Conservation (phyloP, 1,140 invertebrate species). For the Drosophila repletoides region DNA sequence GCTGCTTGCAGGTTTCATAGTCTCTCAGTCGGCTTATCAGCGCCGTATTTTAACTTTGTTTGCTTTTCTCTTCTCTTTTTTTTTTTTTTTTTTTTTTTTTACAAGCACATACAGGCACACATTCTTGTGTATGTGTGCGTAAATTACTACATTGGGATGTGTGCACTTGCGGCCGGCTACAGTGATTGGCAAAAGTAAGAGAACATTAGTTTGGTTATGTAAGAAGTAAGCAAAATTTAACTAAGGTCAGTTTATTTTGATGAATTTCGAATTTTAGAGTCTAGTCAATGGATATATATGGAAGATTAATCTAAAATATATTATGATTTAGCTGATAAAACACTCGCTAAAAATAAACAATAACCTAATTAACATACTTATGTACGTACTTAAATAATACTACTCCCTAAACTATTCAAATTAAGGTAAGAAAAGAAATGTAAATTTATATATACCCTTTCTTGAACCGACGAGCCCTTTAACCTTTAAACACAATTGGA, state of each 20-base stretch:
- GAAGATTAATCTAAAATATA: no score
- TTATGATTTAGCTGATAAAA: no score
- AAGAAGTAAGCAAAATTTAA: constrained; percentile 30
- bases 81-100: constrained; percentile 57
- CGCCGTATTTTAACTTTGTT: constrained; percentile 32
- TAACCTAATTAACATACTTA: background rate
- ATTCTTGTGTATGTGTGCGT: background rate
- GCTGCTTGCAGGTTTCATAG: background rate
- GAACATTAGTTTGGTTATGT: constrained; percentile 52
- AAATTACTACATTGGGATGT: background rate
- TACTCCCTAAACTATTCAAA: no score
- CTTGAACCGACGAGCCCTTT: no score
- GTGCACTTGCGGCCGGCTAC: constrained; percentile 19
- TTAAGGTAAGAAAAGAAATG: no score
- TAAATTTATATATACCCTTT: no score
- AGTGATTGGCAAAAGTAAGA: constrained; percentile 36
- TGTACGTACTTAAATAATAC: no score
- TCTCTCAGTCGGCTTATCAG: constrained; percentile 51
- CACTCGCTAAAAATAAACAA: background rate
- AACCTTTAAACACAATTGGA: constrained; percentile 11
- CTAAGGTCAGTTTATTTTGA: constrained; percentile 1
- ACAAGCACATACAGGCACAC: constrained; percentile 4
- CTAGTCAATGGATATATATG: no score
- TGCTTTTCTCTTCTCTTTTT: constrained; percentile 58
- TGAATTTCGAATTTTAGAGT: no score